Evolutionary conservation across 2,113 vertebrate species (phyloP).

Genomic region (Paramisgurnus dabryanus): DNA sequence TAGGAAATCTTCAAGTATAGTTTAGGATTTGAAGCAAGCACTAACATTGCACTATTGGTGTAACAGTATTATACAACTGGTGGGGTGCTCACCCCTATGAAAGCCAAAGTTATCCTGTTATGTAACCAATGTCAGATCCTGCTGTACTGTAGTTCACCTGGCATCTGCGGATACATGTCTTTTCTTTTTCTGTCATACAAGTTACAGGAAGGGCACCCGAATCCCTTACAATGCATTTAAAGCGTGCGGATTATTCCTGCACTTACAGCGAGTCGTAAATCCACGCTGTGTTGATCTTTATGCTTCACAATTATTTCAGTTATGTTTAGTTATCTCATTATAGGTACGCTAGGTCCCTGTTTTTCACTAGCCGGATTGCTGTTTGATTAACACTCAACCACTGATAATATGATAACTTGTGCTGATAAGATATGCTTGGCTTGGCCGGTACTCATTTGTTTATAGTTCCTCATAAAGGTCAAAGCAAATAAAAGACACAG

Average conservation of each 20-base stretch:
- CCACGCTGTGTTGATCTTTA: background rate
- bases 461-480: background rate
- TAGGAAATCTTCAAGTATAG: too few relatives aligned
- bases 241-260: too few relatives aligned
- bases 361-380: background rate
- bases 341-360: background rate
- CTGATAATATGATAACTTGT: background rate
- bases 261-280: too few relatives aligned
- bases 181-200: too few relatives aligned
- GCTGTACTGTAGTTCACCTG: background rate
- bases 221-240: background rate
- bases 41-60: too few relatives aligned
- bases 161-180: background rate
- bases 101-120: constrained; percentile 20
- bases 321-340: background rate
- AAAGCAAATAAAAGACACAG: background rate
- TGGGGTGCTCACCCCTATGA: background rate
- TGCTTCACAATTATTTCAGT: background rate
- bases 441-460: background rate
- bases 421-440: background rate
- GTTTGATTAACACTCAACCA: background rate
- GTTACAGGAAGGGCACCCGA: too few relatives aligned
- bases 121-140: constrained; percentile 2
- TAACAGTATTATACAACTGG: too few relatives aligned
- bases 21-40: too few relatives aligned